Conservation (phyloP, 92 coral and sea anemone species). For the Siderastrea siderea region DNA sequence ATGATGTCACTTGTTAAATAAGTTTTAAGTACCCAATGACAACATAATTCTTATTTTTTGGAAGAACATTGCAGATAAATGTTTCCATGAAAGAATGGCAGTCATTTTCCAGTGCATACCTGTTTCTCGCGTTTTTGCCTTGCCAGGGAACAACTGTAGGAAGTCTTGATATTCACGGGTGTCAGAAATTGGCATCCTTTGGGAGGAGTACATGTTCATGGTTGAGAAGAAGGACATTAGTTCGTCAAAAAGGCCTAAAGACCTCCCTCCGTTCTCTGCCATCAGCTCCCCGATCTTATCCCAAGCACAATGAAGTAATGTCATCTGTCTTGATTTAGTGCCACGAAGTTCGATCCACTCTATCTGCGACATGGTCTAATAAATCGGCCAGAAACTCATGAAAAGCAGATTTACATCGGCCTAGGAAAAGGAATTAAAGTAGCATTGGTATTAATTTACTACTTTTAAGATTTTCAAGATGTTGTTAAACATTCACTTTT, state of each 20-base stretch:
- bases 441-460: too few relatives aligned
- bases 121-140: conserved; percentile 65
- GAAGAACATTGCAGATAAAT: not conserved
- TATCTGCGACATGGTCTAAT: conserved; percentile 40
- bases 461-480: too few relatives aligned
- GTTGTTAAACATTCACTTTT: too few relatives aligned
- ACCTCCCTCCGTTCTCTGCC: conserved; percentile 59
- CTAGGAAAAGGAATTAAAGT: conserved; percentile 14
- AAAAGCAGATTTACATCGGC: conserved; percentile 70
- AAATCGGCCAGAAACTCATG: conserved; percentile 44
- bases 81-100: not conserved
- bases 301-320: conserved; percentile 76
- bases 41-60: not conserved
- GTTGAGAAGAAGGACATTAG: conserved; percentile 62
- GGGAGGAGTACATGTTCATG: conserved; percentile 72
- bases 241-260: conserved; percentile 71
- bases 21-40: not conserved
- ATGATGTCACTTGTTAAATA: not conserved
- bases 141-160: conserved; percentile 67
- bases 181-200: conserved; percentile 51
- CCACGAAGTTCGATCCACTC: not conserved
- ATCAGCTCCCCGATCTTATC: conserved; percentile 76
- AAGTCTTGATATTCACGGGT: conserved; percentile 69
- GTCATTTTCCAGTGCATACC: conserved; percentile 2
- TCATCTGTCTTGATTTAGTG: not conserved